Conservation (phyloP, 2,888 invertebrate species). For the Graphium colonna region DNA sequence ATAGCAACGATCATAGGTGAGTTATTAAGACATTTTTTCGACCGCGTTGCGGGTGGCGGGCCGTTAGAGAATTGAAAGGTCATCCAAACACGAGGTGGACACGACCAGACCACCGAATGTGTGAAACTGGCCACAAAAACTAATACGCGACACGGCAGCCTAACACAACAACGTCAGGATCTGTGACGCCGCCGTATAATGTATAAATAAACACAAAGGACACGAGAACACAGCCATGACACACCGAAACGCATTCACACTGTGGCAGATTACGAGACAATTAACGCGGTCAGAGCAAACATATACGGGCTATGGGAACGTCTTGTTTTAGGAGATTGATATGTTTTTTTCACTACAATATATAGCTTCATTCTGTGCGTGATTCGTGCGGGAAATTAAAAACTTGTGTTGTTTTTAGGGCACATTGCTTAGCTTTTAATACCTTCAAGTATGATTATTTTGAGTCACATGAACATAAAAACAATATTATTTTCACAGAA, state of each 20-base stretch:
- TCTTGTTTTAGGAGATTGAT: slow-evolving; percentile 42
- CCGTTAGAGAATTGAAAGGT: slow-evolving; percentile 8
- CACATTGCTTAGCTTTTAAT: no score
- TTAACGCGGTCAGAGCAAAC: slow-evolving; percentile 61
- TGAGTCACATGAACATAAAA: no score
- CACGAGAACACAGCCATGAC: slow-evolving; percentile 30
- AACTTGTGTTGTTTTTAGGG: no score
- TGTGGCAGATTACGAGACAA: slow-evolving; percentile 61
- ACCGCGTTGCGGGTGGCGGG: slow-evolving; percentile 10
- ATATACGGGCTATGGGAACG: slow-evolving; percentile 50
- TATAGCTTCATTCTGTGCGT: no score
- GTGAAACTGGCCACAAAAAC: slow-evolving; percentile 46
- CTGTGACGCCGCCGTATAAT: slow-evolving; percentile 36
- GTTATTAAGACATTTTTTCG: slow-evolving; percentile 6
- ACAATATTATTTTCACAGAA: no score
- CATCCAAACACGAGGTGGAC: slow-evolving; percentile 9
- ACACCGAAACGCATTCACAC: slow-evolving; percentile 52
- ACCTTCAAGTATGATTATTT: no score
- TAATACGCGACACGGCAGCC: slow-evolving; percentile 50
- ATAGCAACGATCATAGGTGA: slow-evolving; percentile 5
- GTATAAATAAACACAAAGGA: slow-evolving; percentile 34
- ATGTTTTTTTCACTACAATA: no score
- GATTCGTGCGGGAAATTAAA: no score
- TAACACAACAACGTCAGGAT: slow-evolving; percentile 56
- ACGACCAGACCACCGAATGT: slow-evolving; percentile 45